Evolutionary conservation across 2,888 invertebrate genomes (phyloP).

Genomic region (Heliconius charithonia): DNA sequence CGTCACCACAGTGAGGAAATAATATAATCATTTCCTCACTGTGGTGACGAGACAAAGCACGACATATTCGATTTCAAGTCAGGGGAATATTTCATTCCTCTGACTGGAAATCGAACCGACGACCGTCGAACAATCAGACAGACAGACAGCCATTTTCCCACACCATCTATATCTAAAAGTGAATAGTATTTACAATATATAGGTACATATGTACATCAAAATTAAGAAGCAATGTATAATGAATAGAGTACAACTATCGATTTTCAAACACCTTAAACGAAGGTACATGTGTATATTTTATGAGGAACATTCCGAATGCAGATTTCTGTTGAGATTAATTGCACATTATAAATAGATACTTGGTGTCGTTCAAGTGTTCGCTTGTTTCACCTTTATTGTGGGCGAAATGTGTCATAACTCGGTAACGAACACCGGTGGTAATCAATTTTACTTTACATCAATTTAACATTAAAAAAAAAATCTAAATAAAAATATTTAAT

Average conservation of each 20-base stretch:
- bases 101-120: too few relatives aligned
- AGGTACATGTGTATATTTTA: conserved; percentile 39
- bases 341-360: conserved; percentile 61
- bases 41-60: too few relatives aligned
- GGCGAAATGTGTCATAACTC: conserved; percentile 33
- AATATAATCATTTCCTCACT: too few relatives aligned
- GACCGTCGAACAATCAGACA: too few relatives aligned
- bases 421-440: conserved; percentile 19
- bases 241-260: background rate
- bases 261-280: background rate
- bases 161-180: too few relatives aligned
- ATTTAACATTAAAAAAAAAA: too few relatives aligned
- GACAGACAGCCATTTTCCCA: too few relatives aligned
- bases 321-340: conserved; percentile 56
- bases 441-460: conserved; percentile 6
- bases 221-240: conserved; percentile 19
- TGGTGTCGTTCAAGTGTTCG: conserved; percentile 48
- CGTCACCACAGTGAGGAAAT: too few relatives aligned
- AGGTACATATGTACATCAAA: background rate
- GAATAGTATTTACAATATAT: background rate
- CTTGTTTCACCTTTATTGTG: conserved; percentile 46
- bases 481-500: too few relatives aligned
- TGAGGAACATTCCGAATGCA: conserved; percentile 44
- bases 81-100: too few relatives aligned
- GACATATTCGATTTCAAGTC: too few relatives aligned